Base-by-base conservation (phyloP, 2,797 vertebrate genomes). In the Urosaurus nigricauda region DNA sequence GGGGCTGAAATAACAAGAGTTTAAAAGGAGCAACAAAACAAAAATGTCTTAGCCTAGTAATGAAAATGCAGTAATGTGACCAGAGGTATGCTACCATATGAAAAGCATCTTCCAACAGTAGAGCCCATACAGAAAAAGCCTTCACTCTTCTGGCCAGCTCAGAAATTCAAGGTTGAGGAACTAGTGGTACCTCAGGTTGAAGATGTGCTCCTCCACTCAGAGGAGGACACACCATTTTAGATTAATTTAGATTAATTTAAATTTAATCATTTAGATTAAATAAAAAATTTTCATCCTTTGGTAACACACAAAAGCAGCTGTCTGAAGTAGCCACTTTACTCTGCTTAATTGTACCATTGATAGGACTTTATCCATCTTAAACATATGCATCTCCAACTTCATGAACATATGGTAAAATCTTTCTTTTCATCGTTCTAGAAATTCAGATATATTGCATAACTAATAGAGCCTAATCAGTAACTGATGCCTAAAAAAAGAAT, bases 401-500 rank as follows among this genome's bases (percentile, higher is more conserved):
- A 56, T 70, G 78, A 29, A 47, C 47, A 74, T 60, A 84, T 85
- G 40, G 68, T 63, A 85, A 2, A 85, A 7, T 8, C 26, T 17
- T 65, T 3, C 14, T 89, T 89, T 89, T 53, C 35, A 82, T 77
- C 29, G 53, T 24, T 75, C 24, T 80, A 74, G 56, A 81, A 81
- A 65, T 73, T 63, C 70, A 85, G 63, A 35, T 89, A 58, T 53
- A 81, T 81, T 74, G 70, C 16, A 60, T 85, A 74, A 71, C 84
- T 74, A 80, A 56, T 63, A 75, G 17, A 35, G 47, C 51, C 43
- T 32, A 82, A 35, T 75, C 58, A 82, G 83, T n/a, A 77, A 86
- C 37, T 75, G 70, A 77, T 78, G 32, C 60, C 60, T 68, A 58
- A 78, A 82, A 77, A 90, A 82, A 90, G 60, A 86, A 86, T n/a